A percentile compares a stretch with the other conserved stretches of the same genome.
phyloP scores from a whole-genome alignment of 92 coral and sea anemone species.

The Heliopora coerulea region DNA sequence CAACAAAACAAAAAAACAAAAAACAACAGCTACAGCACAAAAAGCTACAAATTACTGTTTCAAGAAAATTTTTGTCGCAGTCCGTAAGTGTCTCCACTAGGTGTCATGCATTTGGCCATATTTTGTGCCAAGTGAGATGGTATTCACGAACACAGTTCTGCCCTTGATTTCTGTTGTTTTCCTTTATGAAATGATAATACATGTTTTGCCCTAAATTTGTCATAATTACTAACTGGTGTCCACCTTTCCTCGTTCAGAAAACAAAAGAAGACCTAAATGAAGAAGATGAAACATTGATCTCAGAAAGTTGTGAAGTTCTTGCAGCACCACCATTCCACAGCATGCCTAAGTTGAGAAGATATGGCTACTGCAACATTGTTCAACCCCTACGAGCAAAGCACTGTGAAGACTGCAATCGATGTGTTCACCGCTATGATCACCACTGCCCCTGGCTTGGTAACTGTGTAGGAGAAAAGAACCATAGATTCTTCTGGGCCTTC shows the following conservation, averaged over 20 bases:
- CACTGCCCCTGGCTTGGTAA: constrained; percentile 99
- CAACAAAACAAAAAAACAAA: too few species aligned
- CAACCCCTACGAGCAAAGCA: constrained; percentile 96
- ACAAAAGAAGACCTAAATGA: constrained; percentile 60
- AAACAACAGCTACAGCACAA: too few species aligned
- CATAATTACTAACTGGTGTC: too few species aligned
- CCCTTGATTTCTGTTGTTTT: not conserved
- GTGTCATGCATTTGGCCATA: too few species aligned
- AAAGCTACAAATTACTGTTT: too few species aligned
- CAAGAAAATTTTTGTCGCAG: too few species aligned
- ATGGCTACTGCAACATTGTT: constrained; percentile 90
- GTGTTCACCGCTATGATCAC: constrained; percentile 97
- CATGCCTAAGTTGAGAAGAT: constrained; percentile 79
- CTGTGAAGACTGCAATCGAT: constrained; percentile 96
- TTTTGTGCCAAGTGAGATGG: too few species aligned
- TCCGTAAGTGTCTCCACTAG: too few species aligned
- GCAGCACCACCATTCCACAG: constrained; percentile 91
- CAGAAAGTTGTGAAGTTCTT: constrained; percentile 86
- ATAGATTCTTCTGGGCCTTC: constrained; percentile 93
- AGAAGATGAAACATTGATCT: constrained; percentile 56
- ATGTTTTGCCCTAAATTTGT: too few species aligned
- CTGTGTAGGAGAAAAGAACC: constrained; percentile 97
- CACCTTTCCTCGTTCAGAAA: constrained; percentile 41
- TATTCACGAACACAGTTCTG: too few species aligned
- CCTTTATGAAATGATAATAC: not conserved